Conservation (phyloP, 2,888 invertebrate species). For the Drosophila lacicola region DNA sequence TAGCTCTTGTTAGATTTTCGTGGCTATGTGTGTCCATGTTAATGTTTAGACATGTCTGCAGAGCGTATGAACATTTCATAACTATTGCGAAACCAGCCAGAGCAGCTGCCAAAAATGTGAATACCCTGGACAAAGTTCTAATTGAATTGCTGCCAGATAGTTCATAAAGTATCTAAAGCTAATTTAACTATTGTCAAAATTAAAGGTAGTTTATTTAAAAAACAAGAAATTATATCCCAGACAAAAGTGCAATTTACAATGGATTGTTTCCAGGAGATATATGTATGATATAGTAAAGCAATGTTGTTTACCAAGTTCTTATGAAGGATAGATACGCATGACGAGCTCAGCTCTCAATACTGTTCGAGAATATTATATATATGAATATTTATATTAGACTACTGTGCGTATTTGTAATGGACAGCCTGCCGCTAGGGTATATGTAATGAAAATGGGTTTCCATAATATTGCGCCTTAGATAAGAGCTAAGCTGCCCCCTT, state of each 20-base stretch:
- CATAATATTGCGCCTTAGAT: slow-evolving; percentile 13
- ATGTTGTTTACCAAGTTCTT: no score
- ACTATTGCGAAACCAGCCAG: slow-evolving; percentile 43
- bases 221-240: no score
- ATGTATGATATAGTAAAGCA: no score
- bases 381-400: background rate
- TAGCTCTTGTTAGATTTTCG: slow-evolving; percentile 21
- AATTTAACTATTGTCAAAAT: background rate
- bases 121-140: slow-evolving; percentile 8
- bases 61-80: slow-evolving; percentile 57
- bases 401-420: background rate
- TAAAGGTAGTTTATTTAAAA: no score
- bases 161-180: background rate
- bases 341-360: no score
- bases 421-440: slow-evolving; percentile 19
- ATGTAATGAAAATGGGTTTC: slow-evolving; percentile 33
- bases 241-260: no score
- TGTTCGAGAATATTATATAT: background rate
- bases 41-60: slow-evolving; percentile 57
- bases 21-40: slow-evolving; percentile 41
- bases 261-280: no score
- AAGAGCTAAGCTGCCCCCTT: background rate
- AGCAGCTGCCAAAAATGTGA: background rate
- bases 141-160: background rate
- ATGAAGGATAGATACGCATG: no score